A percentile compares a stretch with the other conserved stretches of the same genome.
Conservation (phyloP, 1,140 invertebrate genomes). For the Goniozus legneri region DNA sequence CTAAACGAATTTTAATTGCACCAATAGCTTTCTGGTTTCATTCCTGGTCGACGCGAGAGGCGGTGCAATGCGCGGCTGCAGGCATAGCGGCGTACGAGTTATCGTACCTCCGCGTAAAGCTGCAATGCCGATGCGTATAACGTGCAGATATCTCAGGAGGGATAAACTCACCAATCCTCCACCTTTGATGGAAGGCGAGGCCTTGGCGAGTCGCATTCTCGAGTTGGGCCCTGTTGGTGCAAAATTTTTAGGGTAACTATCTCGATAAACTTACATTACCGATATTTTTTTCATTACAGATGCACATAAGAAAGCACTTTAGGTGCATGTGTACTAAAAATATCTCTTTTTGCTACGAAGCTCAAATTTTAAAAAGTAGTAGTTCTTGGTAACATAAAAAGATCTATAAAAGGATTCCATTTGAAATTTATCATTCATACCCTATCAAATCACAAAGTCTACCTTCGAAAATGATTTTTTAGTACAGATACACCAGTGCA, state of each 20-base stretch:
- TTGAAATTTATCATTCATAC: no score
- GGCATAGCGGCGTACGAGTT: constrained; percentile 90
- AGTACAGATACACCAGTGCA: no score
- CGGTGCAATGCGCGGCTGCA: constrained; percentile 93
- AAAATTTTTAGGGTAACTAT: constrained; percentile 87
- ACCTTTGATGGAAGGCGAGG: constrained; percentile 93
- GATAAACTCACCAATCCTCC: constrained; percentile 77
- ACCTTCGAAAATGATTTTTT: no score
- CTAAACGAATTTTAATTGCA: no score
- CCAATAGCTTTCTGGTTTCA: constrained; percentile 91
- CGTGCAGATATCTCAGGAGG: constrained; percentile 85
- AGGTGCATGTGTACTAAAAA: no score
- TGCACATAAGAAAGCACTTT: background rate
- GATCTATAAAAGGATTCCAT: no score
- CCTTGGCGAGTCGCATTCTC: constrained; percentile 84
- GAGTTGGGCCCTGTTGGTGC: constrained; percentile 93
- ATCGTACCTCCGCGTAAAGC: constrained; percentile 93
- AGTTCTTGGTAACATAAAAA: no score
- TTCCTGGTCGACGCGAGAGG: constrained; percentile 96
- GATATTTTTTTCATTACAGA: background rate
- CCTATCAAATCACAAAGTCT: no score
- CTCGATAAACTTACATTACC: background rate
- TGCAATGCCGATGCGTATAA: constrained; percentile 87
- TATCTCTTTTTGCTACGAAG: no score
- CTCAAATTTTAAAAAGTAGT: no score